Base-by-base conservation (phyloP, 2,888 invertebrate genomes). In the Drosophila hamatofila region DNA sequence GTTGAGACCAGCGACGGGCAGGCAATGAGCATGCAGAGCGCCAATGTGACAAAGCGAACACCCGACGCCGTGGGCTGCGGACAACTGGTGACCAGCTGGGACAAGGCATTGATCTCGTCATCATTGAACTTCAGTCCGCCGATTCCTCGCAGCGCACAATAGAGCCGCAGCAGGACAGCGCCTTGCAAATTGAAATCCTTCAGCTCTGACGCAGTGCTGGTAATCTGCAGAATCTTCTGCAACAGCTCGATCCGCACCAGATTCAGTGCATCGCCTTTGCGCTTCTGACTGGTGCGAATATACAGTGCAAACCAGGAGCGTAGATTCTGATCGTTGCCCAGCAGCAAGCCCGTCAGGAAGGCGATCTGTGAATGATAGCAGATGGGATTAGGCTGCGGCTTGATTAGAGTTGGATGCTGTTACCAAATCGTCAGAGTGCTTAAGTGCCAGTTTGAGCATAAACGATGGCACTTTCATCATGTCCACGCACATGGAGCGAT, bases 111-210 rank as follows among this genome's bases (percentile, higher is more conserved):
- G 25, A 98, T 96, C 94, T 99, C 99, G 81, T 98, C 98, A 91
- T 98, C 98, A 91, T 97, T 97, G 90, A 97, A 97, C 95, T 98
- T 98, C 16, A 98, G 96, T 1, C 97, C 97, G 1, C 98, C 98
- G 65, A 98, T 97, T 51, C 98, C 98, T 82, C 98, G 95, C 0
- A 99, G 94, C 1, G 98, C 98, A 93, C 98, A 98, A 91, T 98
- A 98, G 0, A 99, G 94, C 48, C 98, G 94, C 30, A 98, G 93
- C 46, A 98, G 93, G 1, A 98, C 97, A n/a, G 98, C 97, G 0
- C 97, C 98, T 92, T 97, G 96, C 0, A 98, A 96, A 9, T 96
- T 95, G 83, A 94, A 94, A 46, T 94, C 94, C 78, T 96, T 96
- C 72, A 94, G 92, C 59, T 94, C 94, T 11, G 94, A 93, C 9